Percentiles rank a stretch among this genome's conserved stretches.
phyloP scores from a whole-genome alignment of 2,888 invertebrate genomes.

The Mimas tiliae region DNA sequence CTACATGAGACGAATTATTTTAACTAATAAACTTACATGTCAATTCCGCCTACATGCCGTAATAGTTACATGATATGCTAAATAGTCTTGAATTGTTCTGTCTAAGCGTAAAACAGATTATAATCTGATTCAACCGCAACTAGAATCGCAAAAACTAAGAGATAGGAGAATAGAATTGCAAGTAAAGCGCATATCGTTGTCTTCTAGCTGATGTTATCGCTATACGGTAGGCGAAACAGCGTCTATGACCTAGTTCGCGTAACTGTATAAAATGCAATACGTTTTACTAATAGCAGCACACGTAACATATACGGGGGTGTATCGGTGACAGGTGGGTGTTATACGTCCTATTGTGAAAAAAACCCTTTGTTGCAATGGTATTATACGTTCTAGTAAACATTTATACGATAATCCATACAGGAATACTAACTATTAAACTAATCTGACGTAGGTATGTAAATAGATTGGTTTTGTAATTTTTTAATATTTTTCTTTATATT shows the following conservation, averaged over 20 bases:
- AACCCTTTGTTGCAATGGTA: not conserved
- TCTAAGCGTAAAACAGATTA: not conserved
- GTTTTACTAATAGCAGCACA: conserved; percentile 40
- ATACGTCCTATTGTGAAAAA: conserved; percentile 22
- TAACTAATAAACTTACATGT: not conserved
- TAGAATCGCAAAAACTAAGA: conserved; percentile 27
- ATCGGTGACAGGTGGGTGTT: conserved; percentile 26
- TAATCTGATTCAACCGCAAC: conserved; percentile 3
- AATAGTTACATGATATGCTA: conserved; percentile 8
- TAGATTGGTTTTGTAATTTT: no score
- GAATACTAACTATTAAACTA: no score
- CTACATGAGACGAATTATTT: conserved; percentile 2
- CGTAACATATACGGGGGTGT: conserved; percentile 29
- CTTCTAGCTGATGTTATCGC: conserved; percentile 45
- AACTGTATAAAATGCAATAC: conserved; percentile 43
- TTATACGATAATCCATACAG: not conserved
- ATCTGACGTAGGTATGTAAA: no score
- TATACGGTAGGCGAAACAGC: conserved; percentile 45
- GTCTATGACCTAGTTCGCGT: conserved; percentile 45
- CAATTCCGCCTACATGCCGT: conserved; percentile 8
- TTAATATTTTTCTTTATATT: no score
- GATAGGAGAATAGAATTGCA: conserved; percentile 34
- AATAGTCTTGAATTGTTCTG: not conserved
- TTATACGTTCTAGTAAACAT: conserved; percentile 1
- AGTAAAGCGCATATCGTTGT: conserved; percentile 46